Conservation (phyloP, 2,888 invertebrate genomes). For the Tyria jacobaeae region DNA sequence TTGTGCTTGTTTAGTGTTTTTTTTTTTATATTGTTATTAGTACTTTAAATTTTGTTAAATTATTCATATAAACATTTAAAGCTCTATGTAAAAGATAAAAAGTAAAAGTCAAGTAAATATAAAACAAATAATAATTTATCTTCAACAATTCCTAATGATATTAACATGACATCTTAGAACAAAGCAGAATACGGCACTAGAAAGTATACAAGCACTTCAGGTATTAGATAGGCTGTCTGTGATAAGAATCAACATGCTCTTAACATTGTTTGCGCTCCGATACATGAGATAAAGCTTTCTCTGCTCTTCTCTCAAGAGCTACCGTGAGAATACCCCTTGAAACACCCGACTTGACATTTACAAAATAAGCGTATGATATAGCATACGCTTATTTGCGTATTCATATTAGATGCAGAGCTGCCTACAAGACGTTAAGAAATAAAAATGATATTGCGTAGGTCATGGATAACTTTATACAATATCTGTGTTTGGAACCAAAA, state of each 20-base stretch:
- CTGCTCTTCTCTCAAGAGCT: conserved; percentile 74
- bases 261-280: conserved; percentile 82
- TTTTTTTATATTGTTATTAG: no score
- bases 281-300: conserved; percentile 83
- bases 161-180: conserved; percentile 55
- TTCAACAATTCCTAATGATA: neutral
- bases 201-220: conserved; percentile 76
- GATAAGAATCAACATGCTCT: conserved; percentile 83
- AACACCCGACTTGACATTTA: conserved; percentile 69
- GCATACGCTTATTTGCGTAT: no score
- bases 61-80: neutral
- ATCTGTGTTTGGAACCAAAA: neutral
- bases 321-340: conserved; percentile 78
- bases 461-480: conserved; percentile 18
- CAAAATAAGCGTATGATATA: conserved; percentile 74
- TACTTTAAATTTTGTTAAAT: no score
- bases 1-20: no score
- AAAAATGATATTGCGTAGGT: conserved; percentile 24
- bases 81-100: neutral
- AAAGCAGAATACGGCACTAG: conserved; percentile 68
- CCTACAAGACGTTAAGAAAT: conserved; percentile 34
- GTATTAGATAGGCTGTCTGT: conserved; percentile 70
- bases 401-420: no score
- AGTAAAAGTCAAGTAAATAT: neutral
- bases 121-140: neutral